These are phyloP conservation scores for Patagioenas fasciata DNA, from an alignment of 2,113 vertebrate genomes.

Conservation along the genomic window DNA sequence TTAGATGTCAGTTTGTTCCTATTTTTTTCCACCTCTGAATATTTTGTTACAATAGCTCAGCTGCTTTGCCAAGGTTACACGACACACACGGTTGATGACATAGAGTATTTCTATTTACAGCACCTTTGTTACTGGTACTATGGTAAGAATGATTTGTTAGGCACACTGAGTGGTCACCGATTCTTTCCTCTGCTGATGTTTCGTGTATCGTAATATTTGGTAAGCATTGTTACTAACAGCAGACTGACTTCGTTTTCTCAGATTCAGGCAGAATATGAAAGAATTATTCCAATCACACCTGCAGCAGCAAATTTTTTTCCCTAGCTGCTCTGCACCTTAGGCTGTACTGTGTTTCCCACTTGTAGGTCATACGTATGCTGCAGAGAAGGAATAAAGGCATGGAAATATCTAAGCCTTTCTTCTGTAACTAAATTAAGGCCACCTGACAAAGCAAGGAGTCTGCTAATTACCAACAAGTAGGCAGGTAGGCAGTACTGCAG, in stretches of 20 bases:
- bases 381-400: conserved; percentile 42
- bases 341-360: neutral
- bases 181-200: conserved; percentile 62
- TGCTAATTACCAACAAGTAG: conserved; percentile 39
- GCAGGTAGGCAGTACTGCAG: conserved; percentile 42
- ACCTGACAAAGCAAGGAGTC: conserved; percentile 69
- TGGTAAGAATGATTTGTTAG: conserved; percentile 64
- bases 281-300: neutral
- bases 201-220: neutral
- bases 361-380: neutral
- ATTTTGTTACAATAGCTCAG: conserved; percentile 46
- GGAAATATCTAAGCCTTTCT: conserved; percentile 32
- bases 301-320: neutral
- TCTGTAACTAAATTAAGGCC: conserved; percentile 73
- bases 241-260: neutral
- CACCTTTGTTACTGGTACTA: conserved; percentile 71
- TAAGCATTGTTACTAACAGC: conserved; percentile 6
- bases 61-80: conserved; percentile 48
- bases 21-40: conserved; percentile 23
- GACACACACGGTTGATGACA: conserved; percentile 54
- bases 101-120: conserved; percentile 69
- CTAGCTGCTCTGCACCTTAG: neutral
- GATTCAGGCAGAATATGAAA: neutral
- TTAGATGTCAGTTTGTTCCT: neutral
- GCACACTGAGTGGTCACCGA: conserved; percentile 67